These are phyloP conservation scores for Pseudorectes ferrugineus DNA, from an alignment of 2,113 vertebrate genomes.

Conservation along the genomic window DNA sequence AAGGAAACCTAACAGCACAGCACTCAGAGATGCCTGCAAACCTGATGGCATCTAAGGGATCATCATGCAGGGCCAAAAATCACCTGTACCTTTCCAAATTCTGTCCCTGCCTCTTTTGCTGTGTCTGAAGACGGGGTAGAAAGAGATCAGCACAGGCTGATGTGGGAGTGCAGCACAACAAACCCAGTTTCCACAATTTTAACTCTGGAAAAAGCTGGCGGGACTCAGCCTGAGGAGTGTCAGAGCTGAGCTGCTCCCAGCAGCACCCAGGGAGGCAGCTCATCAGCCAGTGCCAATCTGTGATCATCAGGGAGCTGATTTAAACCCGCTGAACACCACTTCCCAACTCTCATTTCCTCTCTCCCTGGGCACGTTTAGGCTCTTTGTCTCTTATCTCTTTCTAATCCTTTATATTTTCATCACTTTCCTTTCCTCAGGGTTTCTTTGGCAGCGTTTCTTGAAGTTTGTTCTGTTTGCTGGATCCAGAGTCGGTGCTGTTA, in stretches of 20 bases:
- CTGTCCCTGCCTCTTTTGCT: not conserved
- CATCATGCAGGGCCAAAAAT: not conserved
- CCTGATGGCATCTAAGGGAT: not conserved
- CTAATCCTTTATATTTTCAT: not conserved
- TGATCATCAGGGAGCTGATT: not conserved
- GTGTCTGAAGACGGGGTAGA: too few relatives aligned
- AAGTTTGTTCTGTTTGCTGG: not conserved
- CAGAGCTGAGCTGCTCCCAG: not conserved
- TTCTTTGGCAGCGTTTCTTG: not conserved
- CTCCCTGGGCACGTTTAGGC: not conserved
- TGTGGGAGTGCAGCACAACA: not conserved
- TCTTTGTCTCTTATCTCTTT: constrained; percentile 3
- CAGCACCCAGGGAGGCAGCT: not conserved
- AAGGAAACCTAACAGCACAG: not conserved
- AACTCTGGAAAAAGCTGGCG: not conserved
- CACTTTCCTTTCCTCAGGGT: not conserved
- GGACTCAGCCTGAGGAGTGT: not conserved
- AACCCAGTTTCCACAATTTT: not conserved
- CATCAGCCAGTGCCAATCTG: not conserved
- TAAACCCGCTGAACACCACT: not conserved
- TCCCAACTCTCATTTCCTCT: not conserved
- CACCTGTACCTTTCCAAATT: not conserved
- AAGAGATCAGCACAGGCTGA: not conserved
- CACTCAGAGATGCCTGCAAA: not conserved
- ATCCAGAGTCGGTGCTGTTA: not conserved